Evolutionary conservation across 2,888 invertebrate species (phyloP).

Genomic region (Aspidiotus destructor): DNA sequence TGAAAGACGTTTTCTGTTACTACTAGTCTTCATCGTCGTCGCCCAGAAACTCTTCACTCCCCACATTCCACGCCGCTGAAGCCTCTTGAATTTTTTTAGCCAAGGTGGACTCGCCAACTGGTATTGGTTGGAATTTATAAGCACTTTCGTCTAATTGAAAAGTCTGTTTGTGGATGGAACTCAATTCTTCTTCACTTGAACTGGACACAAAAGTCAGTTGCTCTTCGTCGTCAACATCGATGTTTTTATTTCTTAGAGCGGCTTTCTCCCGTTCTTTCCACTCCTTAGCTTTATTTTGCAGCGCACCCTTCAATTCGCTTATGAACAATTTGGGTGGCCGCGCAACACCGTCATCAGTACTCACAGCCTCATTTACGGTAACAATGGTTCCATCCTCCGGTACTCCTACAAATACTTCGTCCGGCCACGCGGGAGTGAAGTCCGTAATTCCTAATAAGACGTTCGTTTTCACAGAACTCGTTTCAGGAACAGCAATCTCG

Average conservation of each 20-base stretch:
- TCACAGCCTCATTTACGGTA: neutral
- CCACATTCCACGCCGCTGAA: conserved; percentile 18
- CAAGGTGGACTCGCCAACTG: conserved; percentile 9
- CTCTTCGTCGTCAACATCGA: conserved; percentile 10
- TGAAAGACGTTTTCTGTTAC: neutral
- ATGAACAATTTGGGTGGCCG: conserved; percentile 19
- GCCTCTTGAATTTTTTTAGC: conserved; percentile 23
- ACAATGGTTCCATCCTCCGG: neutral
- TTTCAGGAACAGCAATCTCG: neutral
- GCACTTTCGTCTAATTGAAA: neutral
- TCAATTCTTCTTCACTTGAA: neutral
- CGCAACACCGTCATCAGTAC: neutral
- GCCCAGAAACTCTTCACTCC: neutral
- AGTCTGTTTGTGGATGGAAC: neutral
- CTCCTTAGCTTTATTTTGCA: conserved; percentile 21
- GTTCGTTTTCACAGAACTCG: neutral
- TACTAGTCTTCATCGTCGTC: conserved; percentile 2
- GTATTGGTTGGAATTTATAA: neutral
- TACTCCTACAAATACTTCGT: conserved; percentile 23
- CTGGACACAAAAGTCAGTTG: neutral
- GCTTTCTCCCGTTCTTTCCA: conserved; percentile 28
- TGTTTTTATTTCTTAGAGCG: conserved; percentile 18
- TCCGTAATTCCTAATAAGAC: conserved; percentile 8
- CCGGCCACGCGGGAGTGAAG: conserved; percentile 14
- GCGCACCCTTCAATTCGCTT: conserved; percentile 23